These are phyloP conservation scores for Drosophila meridionalis DNA, from an alignment of 2,888 invertebrate genomes.

Conservation along the genomic window DNA sequence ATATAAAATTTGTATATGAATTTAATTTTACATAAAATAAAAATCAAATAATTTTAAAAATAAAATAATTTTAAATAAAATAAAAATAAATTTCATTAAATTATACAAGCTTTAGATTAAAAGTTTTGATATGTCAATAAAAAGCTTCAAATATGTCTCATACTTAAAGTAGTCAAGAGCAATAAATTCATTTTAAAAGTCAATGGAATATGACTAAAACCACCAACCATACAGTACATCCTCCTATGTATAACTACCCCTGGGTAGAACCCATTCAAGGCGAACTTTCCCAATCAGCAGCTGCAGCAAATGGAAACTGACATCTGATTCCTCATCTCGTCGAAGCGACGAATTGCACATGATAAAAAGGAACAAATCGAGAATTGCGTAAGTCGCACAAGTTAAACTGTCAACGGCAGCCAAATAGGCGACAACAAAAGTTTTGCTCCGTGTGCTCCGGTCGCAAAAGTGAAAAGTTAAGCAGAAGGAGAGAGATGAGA, in stretches of 20 bases:
- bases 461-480: constrained; percentile 73
- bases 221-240: not conserved
- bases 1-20: no score
- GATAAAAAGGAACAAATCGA: constrained; percentile 52
- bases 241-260: no score
- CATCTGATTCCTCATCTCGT: constrained; percentile 19
- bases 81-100: no score
- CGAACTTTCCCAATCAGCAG: constrained; percentile 6
- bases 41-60: no score
- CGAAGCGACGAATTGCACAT: constrained; percentile 18
- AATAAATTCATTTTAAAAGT: not conserved
- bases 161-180: not conserved
- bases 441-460: constrained; percentile 30
- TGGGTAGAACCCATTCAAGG: not conserved
- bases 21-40: no score
- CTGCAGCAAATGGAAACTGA: constrained; percentile 24
- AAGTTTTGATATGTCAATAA: no score
- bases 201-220: not conserved
- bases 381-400: constrained; percentile 65
- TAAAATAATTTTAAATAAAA: no score
- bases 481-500: constrained; percentile 48
- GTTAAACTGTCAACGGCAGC: constrained; percentile 76
- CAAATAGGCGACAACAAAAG: constrained; percentile 39
- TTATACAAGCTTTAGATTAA: no score
- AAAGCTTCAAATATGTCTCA: not conserved